Base-by-base conservation (phyloP, 2,797 vertebrate species). In the Centropyge bicolor region DNA sequence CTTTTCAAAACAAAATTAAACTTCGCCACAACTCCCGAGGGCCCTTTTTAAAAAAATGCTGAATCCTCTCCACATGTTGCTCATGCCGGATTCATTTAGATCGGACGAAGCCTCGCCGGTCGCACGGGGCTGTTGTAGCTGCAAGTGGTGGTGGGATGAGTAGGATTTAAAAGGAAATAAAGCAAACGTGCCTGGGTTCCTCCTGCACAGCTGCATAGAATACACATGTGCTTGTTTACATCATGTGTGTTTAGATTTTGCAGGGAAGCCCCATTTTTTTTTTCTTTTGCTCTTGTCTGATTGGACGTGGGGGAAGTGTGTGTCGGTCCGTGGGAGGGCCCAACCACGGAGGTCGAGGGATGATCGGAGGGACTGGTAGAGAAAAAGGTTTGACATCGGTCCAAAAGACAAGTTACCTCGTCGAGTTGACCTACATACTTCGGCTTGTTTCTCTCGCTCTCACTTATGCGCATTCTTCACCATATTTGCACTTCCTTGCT, bases 211-310 rank as follows among this genome's bases (percentile, higher is more conserved):
- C 82, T 86, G 74, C 55, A 52, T 40, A 65, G 60, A 56, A 54
- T 63, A 59, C 74, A 86, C 72, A 87, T 85, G 72, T 62, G 41
- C 74, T 80, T 80, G 86, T 89, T 91, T 90, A 74, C 77, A 87
- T 84, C 57, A 27, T 67, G 65, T 31, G 43, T 85, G 76, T 78
- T 85, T 81, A 41, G 35, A 67, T 72, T 74, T 86, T 70, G 40
- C 57, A 83, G 84, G 83, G 74, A 84, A 83, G 75, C 38, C 68
- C 59, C 69, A 60, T 63, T 71, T 27, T 70, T 63, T 61, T 65
- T 41, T 70, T 63, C 55, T 65, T 27, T 80, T 74, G 65, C 83
- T 70, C 61, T 55, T 57, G 24, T 71, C 60, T 71, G 74, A 89
- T 86, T 84, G 87, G 86, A 43, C 27, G 8, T 14, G 6, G 10